A percentile compares a stretch with the other conserved stretches of the same genome.
phyloP scores from a whole-genome alignment of 2,797 vertebrate genomes.

The Lacerta agilis region DNA sequence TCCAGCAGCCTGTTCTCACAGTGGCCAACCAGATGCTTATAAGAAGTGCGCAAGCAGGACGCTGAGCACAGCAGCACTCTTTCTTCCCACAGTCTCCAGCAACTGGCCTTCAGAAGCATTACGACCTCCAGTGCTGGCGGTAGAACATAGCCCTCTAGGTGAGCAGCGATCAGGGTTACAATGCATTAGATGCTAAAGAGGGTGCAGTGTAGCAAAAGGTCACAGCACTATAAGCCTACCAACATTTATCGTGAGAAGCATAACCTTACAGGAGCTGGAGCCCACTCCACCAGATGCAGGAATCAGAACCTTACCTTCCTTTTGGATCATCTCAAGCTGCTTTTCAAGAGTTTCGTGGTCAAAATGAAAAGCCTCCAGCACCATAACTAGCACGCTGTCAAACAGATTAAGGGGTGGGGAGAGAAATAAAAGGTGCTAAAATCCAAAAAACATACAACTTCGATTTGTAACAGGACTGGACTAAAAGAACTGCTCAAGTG shows the following conservation, averaged over 20 bases:
- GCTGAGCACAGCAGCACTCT: no score
- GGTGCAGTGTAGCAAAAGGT: background rate
- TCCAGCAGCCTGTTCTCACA: no score
- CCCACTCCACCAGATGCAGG: background rate
- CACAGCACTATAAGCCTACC: background rate
- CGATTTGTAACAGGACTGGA: background rate
- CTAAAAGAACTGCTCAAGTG: background rate
- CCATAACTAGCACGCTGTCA: slow-evolving; percentile 89
- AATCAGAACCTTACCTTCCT: slow-evolving; percentile 79
- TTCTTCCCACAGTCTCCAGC: no score
- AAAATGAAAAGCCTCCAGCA: slow-evolving; percentile 95
- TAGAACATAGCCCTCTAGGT: no score
- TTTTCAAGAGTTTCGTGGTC: slow-evolving; percentile 89
- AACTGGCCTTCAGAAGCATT: no score
- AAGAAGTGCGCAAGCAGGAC: no score
- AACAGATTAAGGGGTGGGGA: background rate
- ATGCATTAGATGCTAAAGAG: background rate
- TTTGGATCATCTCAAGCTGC: slow-evolving; percentile 85
- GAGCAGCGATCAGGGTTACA: background rate
- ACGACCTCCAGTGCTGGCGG: no score
- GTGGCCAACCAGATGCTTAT: no score
- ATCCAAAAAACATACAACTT: background rate
- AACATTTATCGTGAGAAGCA: background rate
- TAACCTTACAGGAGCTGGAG: no score
- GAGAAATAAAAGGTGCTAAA: slow-evolving; percentile 8